Percentiles rank a stretch among this genome's conserved stretches.
Conservation (phyloP, 2,888 invertebrate species). For the Augochlorella aurata region DNA sequence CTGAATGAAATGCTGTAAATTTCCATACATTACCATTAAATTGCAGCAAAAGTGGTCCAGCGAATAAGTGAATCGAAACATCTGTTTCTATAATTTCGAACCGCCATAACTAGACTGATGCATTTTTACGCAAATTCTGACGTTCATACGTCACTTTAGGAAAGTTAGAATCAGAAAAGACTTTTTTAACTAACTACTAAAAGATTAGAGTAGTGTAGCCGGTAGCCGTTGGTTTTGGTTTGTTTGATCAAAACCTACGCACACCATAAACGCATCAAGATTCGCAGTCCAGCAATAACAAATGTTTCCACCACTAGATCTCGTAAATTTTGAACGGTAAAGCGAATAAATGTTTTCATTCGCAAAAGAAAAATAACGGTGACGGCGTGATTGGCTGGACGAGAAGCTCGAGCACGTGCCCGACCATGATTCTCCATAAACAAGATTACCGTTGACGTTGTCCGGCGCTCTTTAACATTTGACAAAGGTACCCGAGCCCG, state of each 20-base stretch:
- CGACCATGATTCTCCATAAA: constrained; percentile 35
- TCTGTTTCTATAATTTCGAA: not conserved
- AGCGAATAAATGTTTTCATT: not conserved
- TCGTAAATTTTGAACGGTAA: not conserved
- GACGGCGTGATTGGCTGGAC: not conserved
- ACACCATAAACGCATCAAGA: no score
- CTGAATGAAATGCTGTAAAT: no score
- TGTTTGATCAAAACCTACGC: no score
- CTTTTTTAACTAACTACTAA: no score
- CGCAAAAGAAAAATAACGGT: not conserved
- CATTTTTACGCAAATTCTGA: no score
- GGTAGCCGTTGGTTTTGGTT: no score
- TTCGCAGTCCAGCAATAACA: no score
- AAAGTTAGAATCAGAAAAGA: no score
- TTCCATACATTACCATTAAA: no score
- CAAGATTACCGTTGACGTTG: constrained; percentile 52
- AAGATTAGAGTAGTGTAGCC: no score
- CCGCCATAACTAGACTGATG: not conserved
- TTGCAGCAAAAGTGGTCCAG: no score
- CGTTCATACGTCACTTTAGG: no score
- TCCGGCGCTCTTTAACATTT: constrained; percentile 53
- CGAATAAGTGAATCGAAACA: not conserved
- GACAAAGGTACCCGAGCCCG: constrained; percentile 49
- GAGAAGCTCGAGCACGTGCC: constrained; percentile 17
- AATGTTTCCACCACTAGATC: not conserved